Conservation (phyloP, 1,140 invertebrate species). For the Psilanteris sp. region DNA sequence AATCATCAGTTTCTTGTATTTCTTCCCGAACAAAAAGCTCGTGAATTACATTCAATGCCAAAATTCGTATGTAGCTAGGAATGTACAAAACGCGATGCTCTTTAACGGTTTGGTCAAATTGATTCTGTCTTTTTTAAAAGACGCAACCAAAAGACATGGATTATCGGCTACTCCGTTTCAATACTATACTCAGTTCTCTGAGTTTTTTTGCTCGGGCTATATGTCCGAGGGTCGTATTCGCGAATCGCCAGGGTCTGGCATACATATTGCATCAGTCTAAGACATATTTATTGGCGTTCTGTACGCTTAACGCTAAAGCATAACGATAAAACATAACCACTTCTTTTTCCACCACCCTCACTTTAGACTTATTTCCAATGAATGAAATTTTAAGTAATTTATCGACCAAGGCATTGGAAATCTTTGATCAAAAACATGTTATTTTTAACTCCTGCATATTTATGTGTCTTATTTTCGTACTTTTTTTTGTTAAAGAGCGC, state of each 20-base stretch:
- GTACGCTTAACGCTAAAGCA: slow-evolving; percentile 69
- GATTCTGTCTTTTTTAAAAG: slow-evolving; percentile 44
- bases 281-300: slow-evolving; percentile 79
- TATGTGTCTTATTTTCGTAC: too few relatives aligned
- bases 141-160: slow-evolving; percentile 4
- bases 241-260: slow-evolving; percentile 70
- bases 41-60: slow-evolving; percentile 39
- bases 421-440: too few relatives aligned
- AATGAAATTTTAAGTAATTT: slow-evolving; percentile 48
- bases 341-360: slow-evolving; percentile 43
- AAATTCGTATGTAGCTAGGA: slow-evolving; percentile 50
- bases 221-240: slow-evolving; percentile 65
- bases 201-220: slow-evolving; percentile 59
- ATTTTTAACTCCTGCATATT: too few relatives aligned
- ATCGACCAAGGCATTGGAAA: too few relatives aligned
- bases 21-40: slow-evolving; percentile 37
- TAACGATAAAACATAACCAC: slow-evolving; percentile 58
- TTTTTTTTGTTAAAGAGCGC: too few relatives aligned
- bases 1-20: slow-evolving; percentile 46
- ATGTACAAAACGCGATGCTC: slow-evolving; percentile 36
- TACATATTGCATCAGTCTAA: slow-evolving; percentile 76
- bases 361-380: slow-evolving; percentile 40
- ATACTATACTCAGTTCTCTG: slow-evolving; percentile 64
- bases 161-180: slow-evolving; percentile 65
- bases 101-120: slow-evolving; percentile 55